phyloP scores from a whole-genome alignment of 2,797 vertebrate species.

The Oryzias sinensis region DNA sequence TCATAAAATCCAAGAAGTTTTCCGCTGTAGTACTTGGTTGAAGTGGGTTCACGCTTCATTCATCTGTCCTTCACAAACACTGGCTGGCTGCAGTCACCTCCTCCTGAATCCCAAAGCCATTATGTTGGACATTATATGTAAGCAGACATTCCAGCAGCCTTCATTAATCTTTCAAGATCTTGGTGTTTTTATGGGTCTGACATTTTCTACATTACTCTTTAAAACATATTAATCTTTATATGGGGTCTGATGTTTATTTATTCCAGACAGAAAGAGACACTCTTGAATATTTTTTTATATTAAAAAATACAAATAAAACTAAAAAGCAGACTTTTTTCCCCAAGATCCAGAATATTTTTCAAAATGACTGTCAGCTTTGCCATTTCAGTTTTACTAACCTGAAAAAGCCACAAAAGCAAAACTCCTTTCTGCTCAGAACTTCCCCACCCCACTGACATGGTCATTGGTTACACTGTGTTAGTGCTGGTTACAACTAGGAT shows the following conservation, averaged over 20 bases:
- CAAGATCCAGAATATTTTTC: constrained; percentile 1
- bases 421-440: background rate
- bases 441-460: background rate
- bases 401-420: background rate
- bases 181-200: background rate
- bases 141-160: constrained; percentile 5
- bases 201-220: constrained; percentile 5
- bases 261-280: background rate
- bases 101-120: constrained; percentile 6
- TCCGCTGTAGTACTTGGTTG: background rate
- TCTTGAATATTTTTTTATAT: background rate
- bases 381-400: background rate
- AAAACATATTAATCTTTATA: background rate
- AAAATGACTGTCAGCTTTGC: background rate
- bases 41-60: background rate
- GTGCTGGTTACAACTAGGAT: no score
- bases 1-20: background rate
- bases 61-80: constrained; percentile 16
- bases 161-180: constrained; percentile 7
- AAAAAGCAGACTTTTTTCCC: background rate
- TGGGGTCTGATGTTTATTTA: background rate
- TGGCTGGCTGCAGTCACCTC: constrained; percentile 7
- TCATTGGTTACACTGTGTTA: background rate
- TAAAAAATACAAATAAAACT: background rate
- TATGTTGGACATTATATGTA: constrained; percentile 13